phyloP scores from a whole-genome alignment of 2,888 invertebrate species.

The Conchocele bisecta region DNA sequence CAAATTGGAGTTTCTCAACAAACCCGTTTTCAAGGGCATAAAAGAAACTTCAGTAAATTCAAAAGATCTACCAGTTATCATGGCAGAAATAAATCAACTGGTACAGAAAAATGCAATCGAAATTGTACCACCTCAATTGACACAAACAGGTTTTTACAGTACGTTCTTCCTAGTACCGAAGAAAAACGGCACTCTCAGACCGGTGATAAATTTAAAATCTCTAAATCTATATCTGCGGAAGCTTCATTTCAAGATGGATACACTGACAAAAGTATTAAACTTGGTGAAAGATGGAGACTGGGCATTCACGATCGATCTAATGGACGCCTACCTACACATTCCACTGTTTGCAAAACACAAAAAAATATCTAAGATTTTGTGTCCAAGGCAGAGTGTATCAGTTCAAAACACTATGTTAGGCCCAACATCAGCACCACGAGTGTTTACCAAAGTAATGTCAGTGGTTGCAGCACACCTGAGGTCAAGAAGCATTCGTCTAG shows the following conservation, averaged over 20 bases:
- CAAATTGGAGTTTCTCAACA: too few relatives aligned
- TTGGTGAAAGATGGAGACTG: constrained; percentile 30
- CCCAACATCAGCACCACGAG: constrained; percentile 12
- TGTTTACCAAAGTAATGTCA: constrained; percentile 36
- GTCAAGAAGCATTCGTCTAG: constrained; percentile 19
- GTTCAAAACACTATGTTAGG: constrained; percentile 29
- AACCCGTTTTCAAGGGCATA: too few relatives aligned
- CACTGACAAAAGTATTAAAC: constrained; percentile 25
- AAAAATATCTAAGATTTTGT: constrained; percentile 25
- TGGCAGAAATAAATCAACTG: too few relatives aligned
- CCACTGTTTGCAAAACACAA: constrained; percentile 26
- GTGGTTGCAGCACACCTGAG: constrained; percentile 31
- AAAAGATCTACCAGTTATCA: too few relatives aligned
- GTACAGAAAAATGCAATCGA: constrained; percentile 32
- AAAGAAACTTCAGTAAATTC: too few relatives aligned
- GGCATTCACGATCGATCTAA: constrained; percentile 30
- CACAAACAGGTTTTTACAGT: constrained; percentile 39
- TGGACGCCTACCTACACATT: constrained; percentile 31
- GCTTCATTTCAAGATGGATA: constrained; percentile 49
- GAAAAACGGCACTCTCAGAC: constrained; percentile 30
- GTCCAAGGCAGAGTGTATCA: constrained; percentile 7
- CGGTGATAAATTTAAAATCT: constrained; percentile 43
- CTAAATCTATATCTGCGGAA: constrained; percentile 38
- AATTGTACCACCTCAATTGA: background rate
- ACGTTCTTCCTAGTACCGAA: constrained; percentile 37